Evolutionary conservation across 2,113 vertebrate species (phyloP).

Genomic region (Litocranius walleri): DNA sequence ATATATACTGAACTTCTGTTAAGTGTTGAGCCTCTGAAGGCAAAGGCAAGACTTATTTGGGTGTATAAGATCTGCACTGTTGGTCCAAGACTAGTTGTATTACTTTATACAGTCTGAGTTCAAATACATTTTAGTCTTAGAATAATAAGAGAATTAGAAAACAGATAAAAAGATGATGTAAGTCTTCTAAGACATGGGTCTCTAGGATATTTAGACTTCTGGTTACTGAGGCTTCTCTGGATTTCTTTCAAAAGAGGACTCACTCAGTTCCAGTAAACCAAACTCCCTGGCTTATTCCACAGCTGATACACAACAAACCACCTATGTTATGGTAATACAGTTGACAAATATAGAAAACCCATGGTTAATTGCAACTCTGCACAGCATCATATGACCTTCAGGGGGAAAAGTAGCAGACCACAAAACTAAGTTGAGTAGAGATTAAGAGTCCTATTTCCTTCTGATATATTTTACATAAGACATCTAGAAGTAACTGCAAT

Average conservation of each 20-base stretch:
- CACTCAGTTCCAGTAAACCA: background rate
- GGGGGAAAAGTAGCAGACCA: background rate
- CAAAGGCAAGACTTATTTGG: constrained; percentile 15
- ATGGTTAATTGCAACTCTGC: constrained; percentile 24
- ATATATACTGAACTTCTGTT: background rate
- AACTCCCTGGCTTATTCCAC: constrained; percentile 8
- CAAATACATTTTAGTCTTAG: background rate
- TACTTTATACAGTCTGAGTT: constrained; percentile 5
- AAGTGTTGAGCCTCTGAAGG: background rate
- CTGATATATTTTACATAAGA: constrained; percentile 23
- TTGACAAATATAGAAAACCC: constrained; percentile 15
- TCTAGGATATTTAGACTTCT: background rate
- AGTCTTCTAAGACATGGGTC: background rate
- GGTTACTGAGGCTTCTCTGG: background rate
- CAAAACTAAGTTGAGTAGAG: constrained; percentile 12
- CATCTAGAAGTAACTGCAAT: background rate
- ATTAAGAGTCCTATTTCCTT: constrained; percentile 42
- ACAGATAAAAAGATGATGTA: background rate
- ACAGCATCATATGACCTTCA: background rate
- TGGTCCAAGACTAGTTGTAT: constrained; percentile 13
- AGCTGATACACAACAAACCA: background rate
- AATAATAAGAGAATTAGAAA: constrained; percentile 13
- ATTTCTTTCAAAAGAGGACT: constrained; percentile 44
- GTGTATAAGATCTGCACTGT: background rate
- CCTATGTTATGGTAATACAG: background rate